Evolutionary conservation across 2,113 vertebrate genomes (phyloP).

Genomic region (Psophia crepitans): DNA sequence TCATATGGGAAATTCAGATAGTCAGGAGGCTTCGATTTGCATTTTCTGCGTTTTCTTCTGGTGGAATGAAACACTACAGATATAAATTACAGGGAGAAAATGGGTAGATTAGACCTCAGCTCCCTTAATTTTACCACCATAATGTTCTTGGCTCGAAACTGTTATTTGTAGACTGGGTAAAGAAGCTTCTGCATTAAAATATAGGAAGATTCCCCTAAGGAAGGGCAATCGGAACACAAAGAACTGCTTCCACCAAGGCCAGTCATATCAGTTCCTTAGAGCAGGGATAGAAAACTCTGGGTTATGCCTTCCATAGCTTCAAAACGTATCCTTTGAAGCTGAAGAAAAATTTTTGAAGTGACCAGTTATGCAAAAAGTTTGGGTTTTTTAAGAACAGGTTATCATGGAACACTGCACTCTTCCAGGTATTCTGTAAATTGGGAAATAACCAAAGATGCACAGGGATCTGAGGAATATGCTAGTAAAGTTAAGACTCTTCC

Average conservation of each 20-base stretch:
- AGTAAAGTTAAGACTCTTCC: background rate
- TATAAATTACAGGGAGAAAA: background rate
- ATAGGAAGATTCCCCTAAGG: background rate
- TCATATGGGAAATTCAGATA: background rate
- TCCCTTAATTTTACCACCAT: background rate
- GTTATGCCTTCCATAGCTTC: background rate
- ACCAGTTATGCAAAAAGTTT: background rate
- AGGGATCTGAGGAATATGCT: background rate
- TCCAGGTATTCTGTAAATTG: background rate
- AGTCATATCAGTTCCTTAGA: background rate
- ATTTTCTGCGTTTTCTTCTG: background rate
- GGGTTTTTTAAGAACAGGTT: background rate
- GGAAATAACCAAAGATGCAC: background rate
- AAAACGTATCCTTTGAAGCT: slow-evolving; percentile 4
- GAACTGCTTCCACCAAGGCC: background rate
- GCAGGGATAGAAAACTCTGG: background rate
- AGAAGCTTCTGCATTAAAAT: background rate
- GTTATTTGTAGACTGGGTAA: background rate
- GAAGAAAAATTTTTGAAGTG: background rate
- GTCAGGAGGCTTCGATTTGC: background rate
- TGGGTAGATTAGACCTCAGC: background rate
- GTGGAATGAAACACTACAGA: background rate
- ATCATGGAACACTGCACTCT: background rate
- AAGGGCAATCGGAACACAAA: background rate
- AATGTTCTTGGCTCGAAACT: background rate